A percentile compares a stretch with the other conserved stretches of the same genome.
Conservation (phyloP, 2,888 invertebrate species). For the Drosophila pseudotakahashii region DNA sequence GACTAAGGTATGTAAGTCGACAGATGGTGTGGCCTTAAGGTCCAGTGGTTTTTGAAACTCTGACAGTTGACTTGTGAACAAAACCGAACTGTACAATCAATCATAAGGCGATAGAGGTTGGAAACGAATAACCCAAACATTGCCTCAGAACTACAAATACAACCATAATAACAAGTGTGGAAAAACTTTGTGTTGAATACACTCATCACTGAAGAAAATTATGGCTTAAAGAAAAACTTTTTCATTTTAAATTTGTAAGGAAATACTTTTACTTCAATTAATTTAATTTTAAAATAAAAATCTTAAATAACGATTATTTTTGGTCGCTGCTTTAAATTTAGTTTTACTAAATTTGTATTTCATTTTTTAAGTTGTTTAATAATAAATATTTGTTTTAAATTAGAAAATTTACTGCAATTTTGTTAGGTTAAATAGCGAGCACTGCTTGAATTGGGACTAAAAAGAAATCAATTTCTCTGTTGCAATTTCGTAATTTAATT, state of each 20-base stretch:
- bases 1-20: conserved; percentile 7
- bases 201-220: conserved; percentile 3
- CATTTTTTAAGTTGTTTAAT: too few species aligned
- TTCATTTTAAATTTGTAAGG: background rate
- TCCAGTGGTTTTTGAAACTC: background rate
- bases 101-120: conserved; percentile 23
- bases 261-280: too few species aligned
- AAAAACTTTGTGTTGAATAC: conserved; percentile 10
- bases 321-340: too few species aligned
- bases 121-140: background rate
- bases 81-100: conserved; percentile 47
- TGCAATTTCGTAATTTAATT: background rate
- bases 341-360: too few species aligned
- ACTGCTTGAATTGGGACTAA: too few species aligned
- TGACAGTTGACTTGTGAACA: conserved; percentile 9
- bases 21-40: conserved; percentile 15
- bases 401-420: too few species aligned
- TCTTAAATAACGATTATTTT: too few species aligned
- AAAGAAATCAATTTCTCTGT: too few species aligned
- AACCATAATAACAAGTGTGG: conserved; percentile 15
- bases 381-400: too few species aligned
- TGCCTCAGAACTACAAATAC: background rate
- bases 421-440: too few species aligned
- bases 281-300: too few species aligned
- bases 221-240: too few species aligned